A percentile compares a stretch with the other conserved stretches of the same genome.
Evolutionary conservation across 2,113 vertebrate genomes (phyloP).

Genomic region (Lepisosteus oculatus): DNA sequence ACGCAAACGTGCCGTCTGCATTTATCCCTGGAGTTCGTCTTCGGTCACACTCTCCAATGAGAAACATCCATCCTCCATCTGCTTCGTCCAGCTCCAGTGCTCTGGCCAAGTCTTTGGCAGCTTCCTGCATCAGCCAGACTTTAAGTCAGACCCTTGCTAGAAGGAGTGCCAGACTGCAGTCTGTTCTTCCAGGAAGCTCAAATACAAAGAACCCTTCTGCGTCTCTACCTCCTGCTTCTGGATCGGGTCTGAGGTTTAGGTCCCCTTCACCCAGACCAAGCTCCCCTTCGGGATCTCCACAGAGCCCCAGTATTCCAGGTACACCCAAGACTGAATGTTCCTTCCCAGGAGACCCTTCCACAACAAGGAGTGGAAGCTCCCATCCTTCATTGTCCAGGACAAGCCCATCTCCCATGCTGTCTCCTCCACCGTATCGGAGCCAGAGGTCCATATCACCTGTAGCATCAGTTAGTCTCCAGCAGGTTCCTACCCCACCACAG

Average conservation of each 20-base stretch:
- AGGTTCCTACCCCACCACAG: constrained; percentile 13
- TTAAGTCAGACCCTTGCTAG: constrained; percentile 75
- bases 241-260: constrained; percentile 24
- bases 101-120: constrained; percentile 71
- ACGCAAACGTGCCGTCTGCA: constrained; percentile 14
- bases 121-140: constrained; percentile 79
- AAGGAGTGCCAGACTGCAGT: constrained; percentile 32
- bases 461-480: constrained; percentile 18
- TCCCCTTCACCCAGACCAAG: constrained; percentile 48
- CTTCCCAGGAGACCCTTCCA: constrained; percentile 27
- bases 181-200: background rate
- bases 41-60: constrained; percentile 38
- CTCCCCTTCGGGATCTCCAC: background rate
- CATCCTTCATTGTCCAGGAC: constrained; percentile 21
- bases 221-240: background rate
- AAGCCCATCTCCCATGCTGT: constrained; percentile 1
- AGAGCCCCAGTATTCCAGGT: constrained; percentile 6
- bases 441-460: constrained; percentile 27
- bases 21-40: constrained; percentile 28
- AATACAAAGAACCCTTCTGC: background rate
- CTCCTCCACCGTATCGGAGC: constrained; percentile 23
- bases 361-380: constrained; percentile 21
- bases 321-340: constrained; percentile 27
- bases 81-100: constrained; percentile 49
- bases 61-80: constrained; percentile 23